A percentile compares a stretch with the other conserved stretches of the same genome.
phyloP scores from a whole-genome alignment of 2,797 vertebrate species.

The Adelosebastes latens region DNA sequence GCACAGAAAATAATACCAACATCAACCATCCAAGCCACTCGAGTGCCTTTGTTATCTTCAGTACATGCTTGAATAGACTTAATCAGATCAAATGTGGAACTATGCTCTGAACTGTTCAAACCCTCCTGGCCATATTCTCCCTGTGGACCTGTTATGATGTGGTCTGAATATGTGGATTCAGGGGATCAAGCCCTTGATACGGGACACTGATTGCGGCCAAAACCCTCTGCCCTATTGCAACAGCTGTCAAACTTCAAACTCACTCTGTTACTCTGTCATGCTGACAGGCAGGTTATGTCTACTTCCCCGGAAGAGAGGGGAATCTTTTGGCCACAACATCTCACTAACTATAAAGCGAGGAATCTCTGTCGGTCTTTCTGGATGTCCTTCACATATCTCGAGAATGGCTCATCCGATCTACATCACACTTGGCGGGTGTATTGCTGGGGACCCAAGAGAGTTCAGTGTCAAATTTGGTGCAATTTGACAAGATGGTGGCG shows the following conservation, averaged over 20 bases:
- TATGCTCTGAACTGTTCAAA: neutral
- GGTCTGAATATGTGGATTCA: neutral
- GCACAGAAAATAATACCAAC: neutral
- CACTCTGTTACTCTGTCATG: neutral
- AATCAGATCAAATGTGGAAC: slow-evolving; percentile 4
- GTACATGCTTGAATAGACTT: neutral
- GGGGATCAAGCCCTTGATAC: neutral
- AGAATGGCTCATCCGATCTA: too few species aligned
- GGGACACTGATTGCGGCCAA: neutral
- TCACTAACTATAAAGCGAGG: too few species aligned
- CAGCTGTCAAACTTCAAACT: neutral
- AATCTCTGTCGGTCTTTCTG: too few species aligned
- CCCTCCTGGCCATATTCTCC: neutral
- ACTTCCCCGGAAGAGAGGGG: neutral
- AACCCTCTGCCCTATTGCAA: neutral
- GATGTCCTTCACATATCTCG: too few species aligned
- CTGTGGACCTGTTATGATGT: neutral
- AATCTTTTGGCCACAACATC: neutral
- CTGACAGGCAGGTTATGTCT: neutral
- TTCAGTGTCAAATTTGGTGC: too few species aligned
- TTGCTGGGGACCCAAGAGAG: too few species aligned
- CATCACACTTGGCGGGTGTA: too few species aligned
- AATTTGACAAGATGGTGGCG: too few species aligned
- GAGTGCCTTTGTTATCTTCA: neutral
- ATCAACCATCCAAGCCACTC: neutral